These are phyloP conservation scores for Heliconius aoede DNA, from an alignment of 2,888 invertebrate species.

Conservation along the genomic window DNA sequence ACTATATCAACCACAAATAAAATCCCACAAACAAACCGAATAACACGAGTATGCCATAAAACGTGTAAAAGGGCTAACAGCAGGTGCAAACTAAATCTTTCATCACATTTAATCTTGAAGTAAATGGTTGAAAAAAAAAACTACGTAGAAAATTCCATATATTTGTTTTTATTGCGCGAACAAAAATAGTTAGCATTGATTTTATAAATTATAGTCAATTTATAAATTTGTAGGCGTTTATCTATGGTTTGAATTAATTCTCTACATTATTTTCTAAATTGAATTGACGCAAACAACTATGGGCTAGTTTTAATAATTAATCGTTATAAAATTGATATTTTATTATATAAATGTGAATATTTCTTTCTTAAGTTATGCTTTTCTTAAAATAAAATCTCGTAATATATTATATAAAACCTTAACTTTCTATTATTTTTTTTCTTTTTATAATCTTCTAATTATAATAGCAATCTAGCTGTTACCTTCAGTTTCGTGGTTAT, in stretches of 20 bases:
- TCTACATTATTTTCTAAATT: slow-evolving; percentile 1
- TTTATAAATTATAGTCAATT: slow-evolving; percentile 28
- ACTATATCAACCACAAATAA: slow-evolving; percentile 16
- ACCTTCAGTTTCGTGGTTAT: too few species aligned
- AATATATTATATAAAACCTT: too few species aligned
- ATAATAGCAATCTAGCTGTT: too few species aligned
- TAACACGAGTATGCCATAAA: slow-evolving; percentile 28
- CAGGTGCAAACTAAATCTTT: slow-evolving; percentile 33
- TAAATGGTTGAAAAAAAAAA: slow-evolving; percentile 34
- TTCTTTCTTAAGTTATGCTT: not conserved
- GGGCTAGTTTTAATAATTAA: not conserved
- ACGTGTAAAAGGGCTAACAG: slow-evolving; percentile 34
- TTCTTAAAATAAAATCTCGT: not conserved
- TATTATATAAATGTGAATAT: not conserved
- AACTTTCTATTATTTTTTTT: too few species aligned
- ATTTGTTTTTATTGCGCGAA: slow-evolving; percentile 23
- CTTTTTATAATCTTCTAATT: too few species aligned
- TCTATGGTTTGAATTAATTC: slow-evolving; percentile 2
- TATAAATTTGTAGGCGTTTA: slow-evolving; percentile 24
- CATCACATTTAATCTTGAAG: slow-evolving; percentile 21
- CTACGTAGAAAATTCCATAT: slow-evolving; percentile 16
- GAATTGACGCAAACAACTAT: slow-evolving; percentile 9
- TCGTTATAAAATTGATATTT: not conserved
- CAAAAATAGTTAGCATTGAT: slow-evolving; percentile 30
- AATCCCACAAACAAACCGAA: slow-evolving; percentile 29